These are phyloP conservation scores for Sciurus vulgaris DNA, from an alignment of 2,797 vertebrate genomes.

Conservation along the genomic window DNA sequence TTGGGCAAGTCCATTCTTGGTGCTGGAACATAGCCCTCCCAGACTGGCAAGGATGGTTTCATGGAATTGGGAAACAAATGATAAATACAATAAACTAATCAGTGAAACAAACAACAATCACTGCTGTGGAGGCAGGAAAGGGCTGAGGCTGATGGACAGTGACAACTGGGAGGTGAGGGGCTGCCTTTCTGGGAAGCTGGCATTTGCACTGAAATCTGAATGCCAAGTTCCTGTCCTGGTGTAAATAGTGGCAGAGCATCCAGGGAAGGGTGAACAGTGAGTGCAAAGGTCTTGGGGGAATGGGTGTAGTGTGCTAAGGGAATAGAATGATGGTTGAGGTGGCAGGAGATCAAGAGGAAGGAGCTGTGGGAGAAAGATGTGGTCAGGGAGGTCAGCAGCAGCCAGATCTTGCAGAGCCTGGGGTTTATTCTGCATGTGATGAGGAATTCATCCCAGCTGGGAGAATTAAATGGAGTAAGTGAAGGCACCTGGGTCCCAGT, in stretches of 20 bases:
- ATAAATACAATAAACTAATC: not conserved
- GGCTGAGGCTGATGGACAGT: not conserved
- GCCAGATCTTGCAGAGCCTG: too few species aligned
- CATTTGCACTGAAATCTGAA: not conserved
- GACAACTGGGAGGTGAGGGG: not conserved
- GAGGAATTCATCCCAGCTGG: not conserved
- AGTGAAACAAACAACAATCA: not conserved
- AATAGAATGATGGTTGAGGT: not conserved
- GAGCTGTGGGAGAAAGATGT: accelerated
- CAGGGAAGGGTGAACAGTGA: not conserved
- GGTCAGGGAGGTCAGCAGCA: not conserved
- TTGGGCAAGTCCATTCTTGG: not conserved
- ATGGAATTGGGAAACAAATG: not conserved
- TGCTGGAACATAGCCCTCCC: not conserved
- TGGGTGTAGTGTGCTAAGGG: not conserved
- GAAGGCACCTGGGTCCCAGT: not conserved
- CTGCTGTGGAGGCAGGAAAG: not conserved
- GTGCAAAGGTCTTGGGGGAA: conserved; percentile 3
- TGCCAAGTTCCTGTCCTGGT: not conserved
- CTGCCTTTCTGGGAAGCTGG: not conserved
- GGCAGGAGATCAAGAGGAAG: not conserved
- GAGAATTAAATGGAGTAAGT: not conserved
- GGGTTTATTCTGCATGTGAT: not conserved
- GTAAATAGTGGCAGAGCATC: not conserved
- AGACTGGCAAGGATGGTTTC: not conserved